phyloP scores from a whole-genome alignment of 1,140 invertebrate genomes.

The Drosophila quadrilineata region DNA sequence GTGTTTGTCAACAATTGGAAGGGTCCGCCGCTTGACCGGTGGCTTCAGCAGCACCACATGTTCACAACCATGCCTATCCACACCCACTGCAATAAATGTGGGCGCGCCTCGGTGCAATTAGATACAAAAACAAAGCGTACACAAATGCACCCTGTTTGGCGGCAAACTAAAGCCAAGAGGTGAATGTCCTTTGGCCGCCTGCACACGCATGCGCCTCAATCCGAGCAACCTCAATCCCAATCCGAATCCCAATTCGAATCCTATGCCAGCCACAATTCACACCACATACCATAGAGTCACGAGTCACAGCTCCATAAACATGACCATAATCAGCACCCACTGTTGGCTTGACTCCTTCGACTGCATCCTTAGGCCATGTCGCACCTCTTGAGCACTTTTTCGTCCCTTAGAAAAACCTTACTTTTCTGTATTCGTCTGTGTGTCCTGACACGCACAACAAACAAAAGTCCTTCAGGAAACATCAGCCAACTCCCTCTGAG shows the following conservation, averaged over 20 bases:
- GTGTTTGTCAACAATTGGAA: not conserved
- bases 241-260: not conserved
- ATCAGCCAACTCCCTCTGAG: not conserved
- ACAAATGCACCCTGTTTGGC: constrained; percentile 70
- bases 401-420: not conserved
- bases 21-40: not conserved
- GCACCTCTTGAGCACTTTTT: constrained; percentile 18
- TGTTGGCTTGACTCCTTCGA: not conserved
- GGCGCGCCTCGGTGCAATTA: constrained; percentile 57
- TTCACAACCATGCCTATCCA: not conserved
- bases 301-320: not conserved
- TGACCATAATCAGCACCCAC: not conserved
- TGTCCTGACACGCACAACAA: constrained; percentile 6
- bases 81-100: constrained; percentile 25
- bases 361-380: constrained; percentile 15
- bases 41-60: not conserved
- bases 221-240: constrained; percentile 23
- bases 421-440: not conserved
- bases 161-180: constrained; percentile 60
- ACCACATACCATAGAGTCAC: not conserved
- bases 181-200: constrained; percentile 61
- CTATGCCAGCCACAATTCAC: not conserved
- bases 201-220: constrained; percentile 52
- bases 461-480: not conserved
- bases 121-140: constrained; percentile 60